phyloP scores from a whole-genome alignment of 23 tunicate species.

The Trididemnum clinides region DNA sequence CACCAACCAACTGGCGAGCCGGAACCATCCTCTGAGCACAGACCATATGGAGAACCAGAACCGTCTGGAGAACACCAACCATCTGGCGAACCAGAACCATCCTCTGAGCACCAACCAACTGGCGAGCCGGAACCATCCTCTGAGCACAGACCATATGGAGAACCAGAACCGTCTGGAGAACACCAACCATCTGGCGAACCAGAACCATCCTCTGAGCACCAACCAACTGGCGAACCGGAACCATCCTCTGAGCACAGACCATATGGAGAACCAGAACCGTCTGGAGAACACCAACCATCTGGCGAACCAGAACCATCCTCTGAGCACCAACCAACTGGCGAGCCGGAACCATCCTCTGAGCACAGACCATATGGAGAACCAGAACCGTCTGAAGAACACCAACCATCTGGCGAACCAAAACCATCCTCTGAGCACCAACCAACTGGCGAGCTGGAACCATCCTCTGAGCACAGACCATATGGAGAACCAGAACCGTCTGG shows the following conservation, averaged over 20 bases:
- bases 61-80: conserved; percentile 37
- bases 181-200: conserved; percentile 39
- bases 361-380: conserved; percentile 40
- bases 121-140: conserved; percentile 30
- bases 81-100: conserved; percentile 33
- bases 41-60: conserved; percentile 28
- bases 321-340: background rate
- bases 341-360: conserved; percentile 30
- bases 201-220: background rate
- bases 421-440: conserved; percentile 28
- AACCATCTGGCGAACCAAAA: conserved; percentile 36
- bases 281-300: background rate
- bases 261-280: conserved; percentile 15
- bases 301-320: background rate
- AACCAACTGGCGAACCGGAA: conserved; percentile 2
- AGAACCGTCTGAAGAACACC: conserved; percentile 47
- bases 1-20: conserved; percentile 24
- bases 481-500: conserved; percentile 18
- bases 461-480: conserved; percentile 33
- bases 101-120: conserved; percentile 21
- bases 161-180: conserved; percentile 23
- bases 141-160: conserved; percentile 21
- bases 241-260: background rate
- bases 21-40: background rate
- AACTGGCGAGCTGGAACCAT: conserved; percentile 18